phyloP scores from a whole-genome alignment of 2,797 vertebrate species.

The Enteromius trimaculatus region DNA sequence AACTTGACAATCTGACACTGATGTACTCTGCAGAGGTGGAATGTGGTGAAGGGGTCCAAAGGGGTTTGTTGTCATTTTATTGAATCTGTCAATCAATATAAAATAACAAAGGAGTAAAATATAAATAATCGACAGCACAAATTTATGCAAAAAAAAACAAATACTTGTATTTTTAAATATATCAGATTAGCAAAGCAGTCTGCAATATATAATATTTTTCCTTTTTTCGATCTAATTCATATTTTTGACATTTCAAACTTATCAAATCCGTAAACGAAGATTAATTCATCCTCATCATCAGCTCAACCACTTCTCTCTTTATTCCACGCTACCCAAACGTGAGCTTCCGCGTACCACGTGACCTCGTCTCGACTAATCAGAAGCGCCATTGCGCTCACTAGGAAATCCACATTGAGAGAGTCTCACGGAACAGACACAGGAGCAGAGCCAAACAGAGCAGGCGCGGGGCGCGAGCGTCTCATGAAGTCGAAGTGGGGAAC shows the following conservation, averaged over 20 bases:
- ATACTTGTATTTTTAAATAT: not conserved
- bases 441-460: slow-evolving; percentile 36
- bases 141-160: too few species aligned
- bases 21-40: too few species aligned
- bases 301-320: not conserved
- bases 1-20: too few species aligned
- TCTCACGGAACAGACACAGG: not conserved
- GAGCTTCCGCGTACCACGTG: slow-evolving; percentile 55
- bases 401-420: slow-evolving; percentile 51
- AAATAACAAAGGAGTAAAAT: too few species aligned
- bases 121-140: too few species aligned
- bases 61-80: too few species aligned
- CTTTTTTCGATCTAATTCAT: too few species aligned
- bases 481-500: slow-evolving; percentile 56
- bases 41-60: too few species aligned
- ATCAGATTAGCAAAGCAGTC: not conserved
- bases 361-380: slow-evolving; percentile 61
- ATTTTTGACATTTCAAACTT: not conserved
- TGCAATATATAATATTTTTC: not conserved
- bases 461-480: slow-evolving; percentile 60
- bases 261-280: not conserved
- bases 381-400: slow-evolving; percentile 17
- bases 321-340: slow-evolving; percentile 72
- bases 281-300: not conserved
- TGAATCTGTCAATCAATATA: too few species aligned